Conservation (phyloP, 2,113 vertebrate species). For the Dissostichus mawsoni region DNA sequence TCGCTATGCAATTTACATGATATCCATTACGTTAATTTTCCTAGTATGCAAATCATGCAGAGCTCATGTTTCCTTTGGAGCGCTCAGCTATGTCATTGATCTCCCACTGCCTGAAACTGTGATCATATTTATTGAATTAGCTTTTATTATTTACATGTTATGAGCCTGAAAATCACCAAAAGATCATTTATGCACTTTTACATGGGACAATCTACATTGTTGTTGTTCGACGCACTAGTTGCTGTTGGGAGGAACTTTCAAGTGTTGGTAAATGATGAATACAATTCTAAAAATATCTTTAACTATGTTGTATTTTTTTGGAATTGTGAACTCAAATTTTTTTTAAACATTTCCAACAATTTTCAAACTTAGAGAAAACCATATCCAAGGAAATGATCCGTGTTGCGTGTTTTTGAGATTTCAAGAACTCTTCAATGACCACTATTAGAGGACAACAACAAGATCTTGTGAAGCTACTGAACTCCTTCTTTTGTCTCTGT, state of each 20-base stretch:
- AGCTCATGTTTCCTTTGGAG: slow-evolving; percentile 9
- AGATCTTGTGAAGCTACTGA: too few relatives aligned
- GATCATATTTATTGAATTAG: slow-evolving; percentile 34
- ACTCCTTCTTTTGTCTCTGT: too few relatives aligned
- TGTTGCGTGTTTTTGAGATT: too few relatives aligned
- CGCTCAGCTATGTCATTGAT: slow-evolving; percentile 15
- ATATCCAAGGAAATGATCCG: too few relatives aligned
- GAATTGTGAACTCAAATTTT: too few relatives aligned
- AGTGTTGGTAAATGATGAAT: too few relatives aligned
- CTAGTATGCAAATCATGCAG: slow-evolving; percentile 55
- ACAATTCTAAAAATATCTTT: too few relatives aligned
- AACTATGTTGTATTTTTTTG: too few relatives aligned
- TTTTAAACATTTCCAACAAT: too few relatives aligned
- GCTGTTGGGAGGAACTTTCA: background rate
- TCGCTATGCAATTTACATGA: slow-evolving; percentile 53
- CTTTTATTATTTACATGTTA: background rate
- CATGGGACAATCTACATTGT: background rate
- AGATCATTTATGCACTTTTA: background rate
- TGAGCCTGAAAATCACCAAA: background rate
- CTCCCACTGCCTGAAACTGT: background rate
- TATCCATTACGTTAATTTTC: slow-evolving; percentile 53
- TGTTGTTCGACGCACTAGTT: background rate
- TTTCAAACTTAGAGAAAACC: too few relatives aligned
- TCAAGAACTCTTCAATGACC: too few relatives aligned
- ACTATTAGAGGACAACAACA: too few relatives aligned